phyloP scores from a whole-genome alignment of 2,113 vertebrate species.

The Ceuthmochares aereus region DNA sequence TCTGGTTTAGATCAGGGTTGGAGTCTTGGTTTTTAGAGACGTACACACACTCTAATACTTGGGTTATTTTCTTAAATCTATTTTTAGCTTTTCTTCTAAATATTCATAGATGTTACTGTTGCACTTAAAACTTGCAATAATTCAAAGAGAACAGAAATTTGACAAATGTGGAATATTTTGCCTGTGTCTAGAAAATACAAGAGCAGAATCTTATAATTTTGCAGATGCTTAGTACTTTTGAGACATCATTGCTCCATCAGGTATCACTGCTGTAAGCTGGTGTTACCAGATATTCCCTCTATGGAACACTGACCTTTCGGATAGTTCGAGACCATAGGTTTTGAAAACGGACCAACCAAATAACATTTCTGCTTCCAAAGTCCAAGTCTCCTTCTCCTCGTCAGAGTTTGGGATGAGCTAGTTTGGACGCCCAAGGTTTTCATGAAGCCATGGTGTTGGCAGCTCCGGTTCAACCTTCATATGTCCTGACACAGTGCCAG shows the following conservation, averaged over 20 bases:
- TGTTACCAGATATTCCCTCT: not conserved
- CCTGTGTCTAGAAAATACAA: not conserved
- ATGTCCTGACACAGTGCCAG: not conserved
- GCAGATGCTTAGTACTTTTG: not conserved
- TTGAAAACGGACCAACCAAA: not conserved
- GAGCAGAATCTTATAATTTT: not conserved
- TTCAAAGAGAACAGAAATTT: conserved; percentile 18
- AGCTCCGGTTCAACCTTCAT: not conserved
- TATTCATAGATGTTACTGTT: conserved; percentile 21
- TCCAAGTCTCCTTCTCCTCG: not conserved
- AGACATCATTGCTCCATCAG: not conserved
- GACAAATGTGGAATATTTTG: not conserved
- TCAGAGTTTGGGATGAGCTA: not conserved
- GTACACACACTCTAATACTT: conserved; percentile 14
- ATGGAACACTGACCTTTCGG: not conserved
- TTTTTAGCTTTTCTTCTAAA: conserved; percentile 66
- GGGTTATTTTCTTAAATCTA: conserved; percentile 47
- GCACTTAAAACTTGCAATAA: conserved; percentile 47
- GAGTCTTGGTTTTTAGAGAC: conserved; percentile 62
- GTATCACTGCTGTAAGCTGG: not conserved
- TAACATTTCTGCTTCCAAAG: no score
- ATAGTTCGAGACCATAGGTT: not conserved
- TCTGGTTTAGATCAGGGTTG: conserved; percentile 80
- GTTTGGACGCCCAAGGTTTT: not conserved
- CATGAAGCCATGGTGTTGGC: not conserved